phyloP scores from a whole-genome alignment of 2,797 vertebrate species.

The Intellagama lesueurii region DNA sequence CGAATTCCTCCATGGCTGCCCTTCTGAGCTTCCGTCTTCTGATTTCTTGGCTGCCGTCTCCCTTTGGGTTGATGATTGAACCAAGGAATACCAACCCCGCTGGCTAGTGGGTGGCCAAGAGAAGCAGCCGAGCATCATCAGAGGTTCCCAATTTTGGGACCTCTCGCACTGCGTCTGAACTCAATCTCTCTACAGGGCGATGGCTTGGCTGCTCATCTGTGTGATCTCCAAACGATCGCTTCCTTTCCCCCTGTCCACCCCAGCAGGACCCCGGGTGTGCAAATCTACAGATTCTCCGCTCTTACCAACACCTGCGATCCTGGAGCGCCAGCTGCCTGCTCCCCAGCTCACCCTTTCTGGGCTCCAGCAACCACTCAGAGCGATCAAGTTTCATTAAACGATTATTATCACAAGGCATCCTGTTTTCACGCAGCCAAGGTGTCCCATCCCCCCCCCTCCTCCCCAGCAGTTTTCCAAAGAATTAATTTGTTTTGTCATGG shows the following conservation, averaged over 20 bases:
- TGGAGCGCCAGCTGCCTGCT: neutral
- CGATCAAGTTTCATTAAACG: constrained; percentile 17
- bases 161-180: too few species aligned
- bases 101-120: too few species aligned
- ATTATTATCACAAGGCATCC: neutral
- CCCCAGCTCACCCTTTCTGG: constrained; percentile 25
- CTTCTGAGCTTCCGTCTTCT: too few species aligned
- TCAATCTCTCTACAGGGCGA: neutral
- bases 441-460: too few species aligned
- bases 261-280: too few species aligned
- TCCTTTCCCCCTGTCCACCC: neutral
- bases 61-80: too few species aligned
- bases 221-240: rapidly evolving
- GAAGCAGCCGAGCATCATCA: too few species aligned
- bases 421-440: neutral
- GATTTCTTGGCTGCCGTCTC: too few species aligned
- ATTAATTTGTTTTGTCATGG: constrained; percentile 23
- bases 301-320: constrained; percentile 2
- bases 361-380: neutral
- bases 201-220: rapidly evolving
- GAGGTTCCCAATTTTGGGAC: too few species aligned
- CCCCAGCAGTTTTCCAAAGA: neutral
- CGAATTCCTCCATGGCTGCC: too few species aligned
- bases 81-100: too few species aligned
- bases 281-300: too few species aligned